These are phyloP conservation scores for Uromys caudimaculatus DNA, from an alignment of 2,797 vertebrate genomes.

Conservation along the genomic window DNA sequence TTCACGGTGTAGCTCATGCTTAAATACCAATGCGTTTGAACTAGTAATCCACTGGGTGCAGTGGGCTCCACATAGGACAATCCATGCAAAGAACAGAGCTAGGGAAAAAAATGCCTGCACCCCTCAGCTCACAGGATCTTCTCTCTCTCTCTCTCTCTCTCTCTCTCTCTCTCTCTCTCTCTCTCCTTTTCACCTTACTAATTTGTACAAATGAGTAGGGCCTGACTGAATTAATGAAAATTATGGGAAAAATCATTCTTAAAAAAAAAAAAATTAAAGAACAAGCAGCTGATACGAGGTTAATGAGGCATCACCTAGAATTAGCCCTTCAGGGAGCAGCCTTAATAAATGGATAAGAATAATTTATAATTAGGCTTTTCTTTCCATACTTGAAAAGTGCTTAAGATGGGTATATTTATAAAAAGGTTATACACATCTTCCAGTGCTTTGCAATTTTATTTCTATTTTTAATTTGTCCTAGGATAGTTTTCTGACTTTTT, in stretches of 20 bases:
- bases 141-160: not conserved
- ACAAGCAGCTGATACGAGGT: constrained; percentile 54
- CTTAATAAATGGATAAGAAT: constrained; percentile 69
- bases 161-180: not conserved
- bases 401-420: constrained; percentile 58
- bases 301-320: constrained; percentile 64
- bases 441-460: constrained; percentile 37
- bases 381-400: constrained; percentile 44
- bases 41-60: not conserved
- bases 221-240: constrained; percentile 43
- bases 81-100: not conserved
- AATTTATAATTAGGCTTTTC: constrained; percentile 72
- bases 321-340: constrained; percentile 52
- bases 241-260: constrained; percentile 3
- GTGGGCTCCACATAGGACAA: not conserved
- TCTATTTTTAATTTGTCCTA: constrained; percentile 58
- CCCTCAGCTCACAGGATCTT: not conserved
- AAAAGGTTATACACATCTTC: constrained; percentile 51
- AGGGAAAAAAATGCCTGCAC: not conserved
- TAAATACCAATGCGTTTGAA: not conserved
- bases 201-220: constrained; percentile 38
- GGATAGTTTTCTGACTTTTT: constrained; percentile 22
- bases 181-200: not conserved
- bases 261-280: constrained; percentile 19
- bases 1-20: not conserved